These are phyloP conservation scores for Tachystola acroxantha DNA, from an alignment of 2,888 invertebrate species.

Conservation along the genomic window DNA sequence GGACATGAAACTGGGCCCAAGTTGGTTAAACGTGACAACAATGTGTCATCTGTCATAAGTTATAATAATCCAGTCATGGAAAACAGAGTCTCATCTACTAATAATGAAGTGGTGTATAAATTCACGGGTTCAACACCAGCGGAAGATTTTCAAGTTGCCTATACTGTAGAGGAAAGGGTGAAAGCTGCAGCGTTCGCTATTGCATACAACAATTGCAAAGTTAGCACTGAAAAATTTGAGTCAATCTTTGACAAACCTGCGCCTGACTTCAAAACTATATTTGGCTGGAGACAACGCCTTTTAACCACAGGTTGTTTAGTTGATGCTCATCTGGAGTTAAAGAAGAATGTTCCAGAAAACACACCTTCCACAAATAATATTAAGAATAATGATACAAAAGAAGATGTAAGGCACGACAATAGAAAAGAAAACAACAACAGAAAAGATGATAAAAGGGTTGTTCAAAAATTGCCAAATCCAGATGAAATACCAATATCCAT, in stretches of 20 bases:
- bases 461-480: constrained; percentile 46
- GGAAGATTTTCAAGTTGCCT: constrained; percentile 54
- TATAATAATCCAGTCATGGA: constrained; percentile 63
- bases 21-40: constrained; percentile 36
- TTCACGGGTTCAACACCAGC: constrained; percentile 49
- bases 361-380: background rate
- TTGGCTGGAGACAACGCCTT: constrained; percentile 62
- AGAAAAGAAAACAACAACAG: too few species aligned
- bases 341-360: constrained; percentile 14
- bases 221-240: constrained; percentile 63
- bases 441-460: constrained; percentile 24
- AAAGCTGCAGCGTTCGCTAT: constrained; percentile 64
- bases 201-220: constrained; percentile 63
- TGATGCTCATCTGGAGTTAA: constrained; percentile 46
- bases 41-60: constrained; percentile 34
- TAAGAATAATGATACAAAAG: background rate
- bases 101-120: constrained; percentile 57
- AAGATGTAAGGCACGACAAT: too few species aligned
- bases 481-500: constrained; percentile 52
- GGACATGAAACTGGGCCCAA: constrained; percentile 58
- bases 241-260: constrained; percentile 60
- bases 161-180: constrained; percentile 61
- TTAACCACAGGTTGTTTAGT: constrained; percentile 60
- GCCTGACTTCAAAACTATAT: constrained; percentile 70
- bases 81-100: constrained; percentile 64